Base-by-base conservation (phyloP, 1,140 invertebrate genomes). In the Chelonus insularis region DNA sequence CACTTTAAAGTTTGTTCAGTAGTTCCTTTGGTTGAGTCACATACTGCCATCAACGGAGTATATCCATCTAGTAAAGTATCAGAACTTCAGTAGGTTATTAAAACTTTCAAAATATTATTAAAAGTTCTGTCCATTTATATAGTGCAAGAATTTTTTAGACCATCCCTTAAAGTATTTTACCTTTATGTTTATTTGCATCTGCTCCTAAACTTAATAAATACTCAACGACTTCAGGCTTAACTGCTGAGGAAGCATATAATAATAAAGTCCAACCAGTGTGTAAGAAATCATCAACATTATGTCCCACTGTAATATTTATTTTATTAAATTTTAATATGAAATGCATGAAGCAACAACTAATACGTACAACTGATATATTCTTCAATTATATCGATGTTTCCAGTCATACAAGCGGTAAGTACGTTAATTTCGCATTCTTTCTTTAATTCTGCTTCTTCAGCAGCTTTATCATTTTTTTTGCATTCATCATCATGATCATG, bases 11-110 rank as follows among this genome's bases (percentile, higher is more conserved):
- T 61, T 39, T 70, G 57, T 21, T 73, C 66, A 21, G 48, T 8
- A 48, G 47, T 50, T 4, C 54, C 41, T 57, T 62, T 66, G 2
- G 5, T 36, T 21, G 71, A 72, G 62, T 55, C 67, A 14, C 73
- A 78, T 14, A 80, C 56, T 25, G 74, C 79, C 83, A 86, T 85
- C 25, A 86, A 64, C 14, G 85, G 83, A 21, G 83, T 85, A 21
- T 79, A 80, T 14, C 82, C 83, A 76, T 85, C 85, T 84, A 66
- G 43, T 50, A 56, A 43, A 63, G 48, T 1, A 61, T 60, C 51
- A 57, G 50, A 57, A 47, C 29, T 48, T 21, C 7, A 54, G 20
- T 32, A n/a, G n/a, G n/a, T n/a, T n/a, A n/a, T n/a, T n/a, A n/a
- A n/a, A n/a, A n/a, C n/a, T n/a, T n/a, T n/a, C n/a, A n/a, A n/a